Conservation (phyloP, 2,888 invertebrate species). For the Eilema griseolum region DNA sequence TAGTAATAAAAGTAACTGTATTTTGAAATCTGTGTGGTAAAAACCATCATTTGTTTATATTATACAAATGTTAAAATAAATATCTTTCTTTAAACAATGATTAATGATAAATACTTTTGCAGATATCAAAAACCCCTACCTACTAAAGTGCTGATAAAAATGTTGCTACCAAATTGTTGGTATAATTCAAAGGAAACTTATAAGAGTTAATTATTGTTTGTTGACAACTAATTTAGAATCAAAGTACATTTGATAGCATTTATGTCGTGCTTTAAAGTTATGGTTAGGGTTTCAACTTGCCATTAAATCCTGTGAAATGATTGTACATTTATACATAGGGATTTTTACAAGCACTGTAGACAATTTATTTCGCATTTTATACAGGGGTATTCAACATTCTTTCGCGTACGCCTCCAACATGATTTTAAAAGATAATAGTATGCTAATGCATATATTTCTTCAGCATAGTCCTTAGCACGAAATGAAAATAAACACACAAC, state of each 20-base stretch:
- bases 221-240: background rate
- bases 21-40: background rate
- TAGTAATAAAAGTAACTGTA: background rate
- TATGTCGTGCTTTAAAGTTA: background rate
- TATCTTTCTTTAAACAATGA: background rate
- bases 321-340: background rate
- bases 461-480: conserved; percentile 56
- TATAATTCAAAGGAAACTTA: background rate
- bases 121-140: background rate
- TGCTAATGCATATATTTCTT: conserved; percentile 69
- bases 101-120: background rate
- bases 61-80: background rate
- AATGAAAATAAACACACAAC: conserved; percentile 54
- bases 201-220: background rate
- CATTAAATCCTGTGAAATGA: background rate
- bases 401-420: conserved; percentile 63
- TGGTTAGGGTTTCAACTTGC: background rate
- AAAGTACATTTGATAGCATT: conserved; percentile 39
- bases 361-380: conserved; percentile 65
- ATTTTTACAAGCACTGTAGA: conserved; percentile 39
- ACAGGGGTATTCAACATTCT: conserved; percentile 67
- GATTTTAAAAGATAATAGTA: conserved; percentile 72
- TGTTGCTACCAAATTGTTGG: background rate
- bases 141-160: conserved; percentile 2
- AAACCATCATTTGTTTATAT: background rate